These are phyloP conservation scores for Rhinogobius similis DNA, from an alignment of 2,113 vertebrate species.

Conservation along the genomic window DNA sequence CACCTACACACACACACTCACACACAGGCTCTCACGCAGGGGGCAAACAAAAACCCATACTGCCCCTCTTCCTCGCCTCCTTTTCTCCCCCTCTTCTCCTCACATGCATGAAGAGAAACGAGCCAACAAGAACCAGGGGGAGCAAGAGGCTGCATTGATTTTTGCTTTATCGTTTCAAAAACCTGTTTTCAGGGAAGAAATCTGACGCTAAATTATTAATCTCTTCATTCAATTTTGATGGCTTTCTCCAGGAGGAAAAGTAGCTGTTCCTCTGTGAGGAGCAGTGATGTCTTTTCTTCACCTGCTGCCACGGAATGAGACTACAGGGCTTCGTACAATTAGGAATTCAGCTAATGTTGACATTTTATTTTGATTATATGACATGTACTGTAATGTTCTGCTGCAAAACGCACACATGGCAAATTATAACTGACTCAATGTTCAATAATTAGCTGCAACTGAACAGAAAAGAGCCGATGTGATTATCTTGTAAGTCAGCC, in stretches of 20 bases:
- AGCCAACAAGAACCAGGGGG: slow-evolving; percentile 18
- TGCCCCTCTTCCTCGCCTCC: slow-evolving; percentile 39
- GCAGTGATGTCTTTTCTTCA: slow-evolving; percentile 18
- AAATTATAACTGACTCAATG: no score
- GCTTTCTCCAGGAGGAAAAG: slow-evolving; percentile 70
- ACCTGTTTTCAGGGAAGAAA: slow-evolving; percentile 74
- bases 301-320: not conserved
- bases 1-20: slow-evolving; percentile 34
- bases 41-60: slow-evolving; percentile 52
- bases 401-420: no score
- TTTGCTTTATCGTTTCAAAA: slow-evolving; percentile 72
- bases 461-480: no score
- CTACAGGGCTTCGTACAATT: not conserved
- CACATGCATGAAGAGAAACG: slow-evolving; percentile 37
- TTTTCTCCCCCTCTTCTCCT: slow-evolving; percentile 43
- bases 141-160: slow-evolving; percentile 69
- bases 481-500: no score
- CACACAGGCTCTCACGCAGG: slow-evolving; percentile 53
- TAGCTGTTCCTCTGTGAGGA: slow-evolving; percentile 63
- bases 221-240: slow-evolving; percentile 81
- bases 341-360: not conserved
- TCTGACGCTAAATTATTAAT: slow-evolving; percentile 82
- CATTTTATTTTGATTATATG: not conserved
- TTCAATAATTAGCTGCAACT: no score
- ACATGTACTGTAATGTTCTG: no score